These are phyloP conservation scores for Melanerpes formicivorus DNA, from an alignment of 2,113 vertebrate species.

Conservation along the genomic window DNA sequence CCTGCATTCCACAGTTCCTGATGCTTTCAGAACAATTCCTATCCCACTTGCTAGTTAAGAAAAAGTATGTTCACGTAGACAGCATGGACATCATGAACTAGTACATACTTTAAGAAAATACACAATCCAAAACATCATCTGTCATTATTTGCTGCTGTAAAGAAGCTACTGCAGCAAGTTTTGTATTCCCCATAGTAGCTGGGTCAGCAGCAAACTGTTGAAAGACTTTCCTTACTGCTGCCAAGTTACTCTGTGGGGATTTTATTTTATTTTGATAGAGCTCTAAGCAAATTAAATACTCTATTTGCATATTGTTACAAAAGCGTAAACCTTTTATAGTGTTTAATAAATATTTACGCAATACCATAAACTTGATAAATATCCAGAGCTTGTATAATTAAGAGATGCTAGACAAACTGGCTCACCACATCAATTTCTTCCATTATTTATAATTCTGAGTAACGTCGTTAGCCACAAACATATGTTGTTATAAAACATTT, in stretches of 20 bases:
- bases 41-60: not conserved
- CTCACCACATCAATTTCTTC: slow-evolving; percentile 11
- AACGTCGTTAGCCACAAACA: not conserved
- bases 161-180: not conserved
- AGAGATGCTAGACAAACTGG: slow-evolving; percentile 18
- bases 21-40: not conserved
- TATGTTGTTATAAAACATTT: slow-evolving; percentile 29
- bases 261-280: slow-evolving; percentile 43
- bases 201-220: not conserved
- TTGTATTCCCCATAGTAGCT: not conserved
- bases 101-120: not conserved
- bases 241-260: not conserved
- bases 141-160: not conserved
- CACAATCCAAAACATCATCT: not conserved
- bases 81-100: not conserved
- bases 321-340: slow-evolving; percentile 51
- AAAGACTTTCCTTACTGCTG: slow-evolving; percentile 20
- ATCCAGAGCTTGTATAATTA: slow-evolving; percentile 1
- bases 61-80: not conserved
- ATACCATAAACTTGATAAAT: slow-evolving; percentile 22
- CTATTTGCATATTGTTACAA: slow-evolving; percentile 59
- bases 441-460: slow-evolving; percentile 41
- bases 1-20: not conserved
- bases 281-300: slow-evolving; percentile 51
- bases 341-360: slow-evolving; percentile 55